Percentiles rank a stretch among this genome's conserved stretches.
These are phyloP conservation scores for Lethenteron reissneri DNA, from an alignment of 2,113 vertebrate species.

Conservation along the genomic window DNA sequence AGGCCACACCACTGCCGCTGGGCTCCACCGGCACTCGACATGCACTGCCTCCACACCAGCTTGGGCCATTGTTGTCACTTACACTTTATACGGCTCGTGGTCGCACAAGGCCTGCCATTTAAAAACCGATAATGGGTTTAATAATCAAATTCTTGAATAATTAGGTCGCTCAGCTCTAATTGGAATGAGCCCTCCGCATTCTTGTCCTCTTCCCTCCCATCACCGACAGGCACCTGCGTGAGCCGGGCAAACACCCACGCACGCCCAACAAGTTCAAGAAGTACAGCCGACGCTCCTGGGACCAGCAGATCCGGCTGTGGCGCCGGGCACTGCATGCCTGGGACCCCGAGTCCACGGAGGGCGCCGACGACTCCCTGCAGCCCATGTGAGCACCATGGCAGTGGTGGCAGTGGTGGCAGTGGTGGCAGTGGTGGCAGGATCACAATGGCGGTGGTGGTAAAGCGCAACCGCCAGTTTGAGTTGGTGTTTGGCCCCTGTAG, in stretches of 20 bases:
- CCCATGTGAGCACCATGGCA: neutral
- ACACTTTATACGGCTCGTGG: neutral
- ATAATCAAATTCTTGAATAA: no score
- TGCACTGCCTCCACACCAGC: no score
- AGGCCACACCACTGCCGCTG: no score
- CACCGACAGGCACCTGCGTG: constrained; percentile 22
- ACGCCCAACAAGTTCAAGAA: constrained; percentile 52
- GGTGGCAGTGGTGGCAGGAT: no score
- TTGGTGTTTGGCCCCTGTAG: no score
- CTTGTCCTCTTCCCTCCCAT: neutral
- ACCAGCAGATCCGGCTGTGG: constrained; percentile 55
- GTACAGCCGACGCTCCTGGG: constrained; percentile 49
- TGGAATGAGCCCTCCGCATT: neutral
- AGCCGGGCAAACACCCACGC: constrained; percentile 39
- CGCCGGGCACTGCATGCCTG: constrained; percentile 40
- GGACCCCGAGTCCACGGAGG: constrained; percentile 23
- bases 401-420: neutral
- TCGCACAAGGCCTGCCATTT: neutral
- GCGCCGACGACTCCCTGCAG: neutral
- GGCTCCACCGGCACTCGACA: no score
- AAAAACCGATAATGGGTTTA: neutral
- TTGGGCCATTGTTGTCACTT: no score
- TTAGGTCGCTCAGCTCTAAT: no score
- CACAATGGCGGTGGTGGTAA: no score
- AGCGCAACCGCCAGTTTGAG: no score